Evolutionary conservation across 2,888 invertebrate genomes (phyloP).

Genomic region (Carterocephalus palaemon): DNA sequence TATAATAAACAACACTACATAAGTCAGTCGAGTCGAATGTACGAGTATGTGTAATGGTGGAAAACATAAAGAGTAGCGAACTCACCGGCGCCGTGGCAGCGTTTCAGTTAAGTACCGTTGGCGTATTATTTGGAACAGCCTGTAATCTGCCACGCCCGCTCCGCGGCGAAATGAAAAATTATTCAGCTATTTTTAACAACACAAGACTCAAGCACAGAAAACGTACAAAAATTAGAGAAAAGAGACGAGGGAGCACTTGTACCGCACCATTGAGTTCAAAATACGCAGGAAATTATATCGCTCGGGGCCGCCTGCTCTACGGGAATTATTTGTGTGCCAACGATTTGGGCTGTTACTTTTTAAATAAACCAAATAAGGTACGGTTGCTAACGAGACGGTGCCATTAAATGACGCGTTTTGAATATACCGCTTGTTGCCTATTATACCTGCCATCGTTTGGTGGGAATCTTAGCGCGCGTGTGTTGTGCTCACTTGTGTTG

Average conservation of each 20-base stretch:
- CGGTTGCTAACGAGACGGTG: conserved; percentile 61
- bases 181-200: conserved; percentile 77
- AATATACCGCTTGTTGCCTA: conserved; percentile 22
- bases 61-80: conserved; percentile 64
- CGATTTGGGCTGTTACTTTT: conserved; percentile 71
- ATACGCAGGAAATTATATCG: conserved; percentile 76
- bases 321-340: conserved; percentile 72
- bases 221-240: conserved; percentile 78
- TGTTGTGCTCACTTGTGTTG: conserved; percentile 2
- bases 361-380: conserved; percentile 69
- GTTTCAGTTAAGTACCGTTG: conserved; percentile 68
- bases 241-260: conserved; percentile 75
- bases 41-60: conserved; percentile 55
- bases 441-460: conserved; percentile 11
- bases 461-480: conserved; percentile 3
- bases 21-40: conserved; percentile 50
- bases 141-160: conserved; percentile 76
- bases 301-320: conserved; percentile 56
- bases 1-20: conserved; percentile 55
- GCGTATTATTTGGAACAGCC: conserved; percentile 72
- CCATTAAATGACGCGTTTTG: conserved; percentile 35
- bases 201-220: conserved; percentile 71
- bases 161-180: conserved; percentile 77
- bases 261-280: conserved; percentile 77
- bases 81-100: conserved; percentile 56